phyloP scores from a whole-genome alignment of 2,797 vertebrate species.

The Acipenser ruthenus region DNA sequence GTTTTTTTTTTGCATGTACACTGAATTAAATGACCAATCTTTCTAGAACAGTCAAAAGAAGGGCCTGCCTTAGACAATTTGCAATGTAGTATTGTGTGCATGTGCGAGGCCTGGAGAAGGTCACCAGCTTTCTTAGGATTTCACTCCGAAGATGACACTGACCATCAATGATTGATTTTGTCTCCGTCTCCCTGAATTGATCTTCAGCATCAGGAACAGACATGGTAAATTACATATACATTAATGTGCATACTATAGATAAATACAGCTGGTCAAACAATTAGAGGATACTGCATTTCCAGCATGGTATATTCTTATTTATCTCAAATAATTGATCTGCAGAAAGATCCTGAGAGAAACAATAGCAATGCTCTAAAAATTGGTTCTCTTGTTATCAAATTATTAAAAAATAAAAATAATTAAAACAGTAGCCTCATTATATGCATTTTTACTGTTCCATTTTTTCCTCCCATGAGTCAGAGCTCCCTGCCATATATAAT shows the following conservation, averaged over 20 bases:
- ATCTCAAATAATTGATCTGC: too few species aligned
- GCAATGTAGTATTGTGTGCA: fast-evolving
- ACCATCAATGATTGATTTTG: background rate
- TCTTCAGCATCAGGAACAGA: background rate
- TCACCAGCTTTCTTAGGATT: background rate
- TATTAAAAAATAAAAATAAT: background rate
- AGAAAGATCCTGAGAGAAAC: too few species aligned
- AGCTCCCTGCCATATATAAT: slow-evolving; percentile 76
- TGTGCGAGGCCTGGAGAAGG: background rate
- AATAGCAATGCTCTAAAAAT: too few species aligned
- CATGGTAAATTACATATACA: background rate
- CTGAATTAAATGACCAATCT: slow-evolving; percentile 11
- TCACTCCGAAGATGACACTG: background rate
- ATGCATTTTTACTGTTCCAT: slow-evolving; percentile 46
- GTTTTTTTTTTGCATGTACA: background rate
- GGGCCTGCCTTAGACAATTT: slow-evolving; percentile 6
- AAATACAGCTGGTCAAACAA: background rate
- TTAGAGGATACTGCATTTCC: too few species aligned
- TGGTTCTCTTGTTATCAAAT: too few species aligned
- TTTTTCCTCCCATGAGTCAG: slow-evolving; percentile 58
- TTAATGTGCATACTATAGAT: background rate
- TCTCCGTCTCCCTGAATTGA: background rate
- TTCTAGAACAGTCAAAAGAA: slow-evolving; percentile 5
- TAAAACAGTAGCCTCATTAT: slow-evolving; percentile 6
- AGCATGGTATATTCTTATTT: too few species aligned